Evolutionary conservation across 1,140 invertebrate genomes (phyloP).

Genomic region (Paramacrobiotus metropolitanus): DNA sequence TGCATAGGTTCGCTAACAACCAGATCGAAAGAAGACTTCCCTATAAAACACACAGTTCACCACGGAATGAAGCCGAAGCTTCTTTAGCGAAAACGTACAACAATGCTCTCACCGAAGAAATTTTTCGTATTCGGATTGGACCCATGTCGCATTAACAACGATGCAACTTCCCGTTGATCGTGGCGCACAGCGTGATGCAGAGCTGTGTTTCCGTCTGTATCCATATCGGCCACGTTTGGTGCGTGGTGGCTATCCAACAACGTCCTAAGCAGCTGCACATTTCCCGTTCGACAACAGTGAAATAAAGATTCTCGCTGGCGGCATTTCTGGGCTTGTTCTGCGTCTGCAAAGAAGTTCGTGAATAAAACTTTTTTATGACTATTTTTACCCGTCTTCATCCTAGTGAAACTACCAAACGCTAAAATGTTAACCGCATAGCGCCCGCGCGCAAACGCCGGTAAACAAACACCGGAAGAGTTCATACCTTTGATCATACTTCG

Average conservation of each 20-base stretch:
- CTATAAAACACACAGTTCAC: slow-evolving; percentile 20
- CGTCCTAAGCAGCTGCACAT: slow-evolving; percentile 20
- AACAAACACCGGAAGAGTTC: too few relatives aligned
- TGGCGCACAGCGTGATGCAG: slow-evolving; percentile 40
- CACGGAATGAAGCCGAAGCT: background rate
- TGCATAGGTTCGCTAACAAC: slow-evolving; percentile 35
- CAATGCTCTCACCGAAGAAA: slow-evolving; percentile 18
- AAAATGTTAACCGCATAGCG: too few relatives aligned
- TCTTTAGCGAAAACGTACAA: slow-evolving; percentile 8
- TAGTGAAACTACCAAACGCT: too few relatives aligned
- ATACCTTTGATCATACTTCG: slow-evolving; percentile 28
- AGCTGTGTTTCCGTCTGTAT: slow-evolving; percentile 37
- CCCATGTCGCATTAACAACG: slow-evolving; percentile 37
- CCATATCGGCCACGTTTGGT: slow-evolving; percentile 27
- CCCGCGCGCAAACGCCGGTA: too few relatives aligned
- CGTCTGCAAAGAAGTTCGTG: slow-evolving; percentile 24
- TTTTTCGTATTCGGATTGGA: slow-evolving; percentile 24
- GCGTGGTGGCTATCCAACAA: slow-evolving; percentile 20
- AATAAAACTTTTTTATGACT: too few relatives aligned
- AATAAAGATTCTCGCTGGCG: slow-evolving; percentile 29
- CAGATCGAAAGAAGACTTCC: slow-evolving; percentile 34
- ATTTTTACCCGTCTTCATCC: too few relatives aligned
- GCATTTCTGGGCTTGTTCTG: slow-evolving; percentile 30
- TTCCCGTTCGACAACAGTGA: slow-evolving; percentile 32
- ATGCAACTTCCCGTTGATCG: slow-evolving; percentile 37